A percentile compares a stretch with the other conserved stretches of the same genome.
phyloP scores from a whole-genome alignment of 2,797 vertebrate genomes.

The Eulemur coronatus region DNA sequence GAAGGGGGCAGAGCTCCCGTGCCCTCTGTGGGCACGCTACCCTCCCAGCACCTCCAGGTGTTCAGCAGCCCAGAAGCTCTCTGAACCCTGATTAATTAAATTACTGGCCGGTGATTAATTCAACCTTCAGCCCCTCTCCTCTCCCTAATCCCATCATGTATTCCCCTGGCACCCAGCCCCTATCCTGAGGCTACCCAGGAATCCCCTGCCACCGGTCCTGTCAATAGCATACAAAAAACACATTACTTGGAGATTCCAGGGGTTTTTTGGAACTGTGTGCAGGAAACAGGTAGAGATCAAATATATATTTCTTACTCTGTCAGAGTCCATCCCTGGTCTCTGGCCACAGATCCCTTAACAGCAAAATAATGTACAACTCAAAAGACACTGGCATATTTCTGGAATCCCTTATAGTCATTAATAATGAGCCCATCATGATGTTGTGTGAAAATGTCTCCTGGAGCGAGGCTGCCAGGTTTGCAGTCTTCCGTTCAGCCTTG shows the following conservation, averaged over 20 bases:
- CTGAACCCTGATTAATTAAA: no score
- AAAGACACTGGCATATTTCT: background rate
- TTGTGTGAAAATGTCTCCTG: no score
- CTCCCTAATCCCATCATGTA: background rate
- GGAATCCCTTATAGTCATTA: background rate
- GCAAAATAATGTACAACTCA: background rate
- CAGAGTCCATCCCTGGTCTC: background rate
- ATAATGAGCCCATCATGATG: no score
- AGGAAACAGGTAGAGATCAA: background rate
- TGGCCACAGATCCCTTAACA: background rate
- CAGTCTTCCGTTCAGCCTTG: no score
- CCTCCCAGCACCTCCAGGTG: background rate
- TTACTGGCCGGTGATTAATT: background rate
- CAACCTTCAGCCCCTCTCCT: background rate
- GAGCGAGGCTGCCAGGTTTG: background rate
- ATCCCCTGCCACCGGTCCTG: background rate
- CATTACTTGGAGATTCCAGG: background rate
- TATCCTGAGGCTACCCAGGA: background rate
- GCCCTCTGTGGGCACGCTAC: no score
- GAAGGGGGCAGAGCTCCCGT: no score
- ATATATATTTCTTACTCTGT: background rate
- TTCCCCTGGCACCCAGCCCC: background rate
- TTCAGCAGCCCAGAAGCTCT: background rate
- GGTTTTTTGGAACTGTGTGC: background rate
- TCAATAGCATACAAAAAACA: background rate